A percentile compares a stretch with the other conserved stretches of the same genome.
phyloP scores from a whole-genome alignment of 2,113 vertebrate species.

The Megalops atlanticus region DNA sequence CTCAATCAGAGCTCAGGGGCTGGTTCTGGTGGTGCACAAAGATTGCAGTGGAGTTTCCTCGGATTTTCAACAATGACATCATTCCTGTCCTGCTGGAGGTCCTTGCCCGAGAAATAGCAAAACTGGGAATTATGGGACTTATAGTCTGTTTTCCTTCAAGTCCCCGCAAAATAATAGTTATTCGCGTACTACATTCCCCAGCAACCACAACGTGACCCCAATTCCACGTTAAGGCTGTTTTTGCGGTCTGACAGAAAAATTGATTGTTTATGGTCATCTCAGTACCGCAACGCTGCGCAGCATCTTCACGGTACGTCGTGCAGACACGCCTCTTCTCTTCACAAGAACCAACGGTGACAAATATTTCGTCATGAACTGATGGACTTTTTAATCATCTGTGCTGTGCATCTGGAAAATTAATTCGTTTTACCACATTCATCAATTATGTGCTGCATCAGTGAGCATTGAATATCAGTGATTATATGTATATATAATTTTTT shows the following conservation, averaged over 20 bases:
- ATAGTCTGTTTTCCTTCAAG: conserved; percentile 26
- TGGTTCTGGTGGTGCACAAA: conserved; percentile 44
- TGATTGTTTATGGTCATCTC: not conserved
- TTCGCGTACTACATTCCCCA: conserved; percentile 30
- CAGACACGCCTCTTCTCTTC: too few species aligned
- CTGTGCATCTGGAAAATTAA: too few species aligned
- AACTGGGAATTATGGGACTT: conserved; percentile 41
- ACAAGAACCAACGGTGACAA: too few species aligned
- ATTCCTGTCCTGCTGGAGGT: conserved; percentile 45
- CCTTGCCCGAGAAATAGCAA: conserved; percentile 24
- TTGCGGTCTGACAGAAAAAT: not conserved
- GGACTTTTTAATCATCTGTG: too few species aligned
- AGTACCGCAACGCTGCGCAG: not conserved
- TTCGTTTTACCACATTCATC: too few species aligned
- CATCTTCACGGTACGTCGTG: not conserved
- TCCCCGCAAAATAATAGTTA: too few species aligned
- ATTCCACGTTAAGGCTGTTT: not conserved
- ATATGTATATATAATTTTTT: too few species aligned
- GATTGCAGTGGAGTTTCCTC: conserved; percentile 51
- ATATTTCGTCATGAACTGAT: too few species aligned
- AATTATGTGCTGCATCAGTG: too few species aligned
- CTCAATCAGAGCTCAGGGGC: conserved; percentile 42
- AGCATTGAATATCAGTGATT: too few species aligned
- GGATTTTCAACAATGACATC: conserved; percentile 60
- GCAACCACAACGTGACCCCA: not conserved